Conservation (phyloP, 2,113 vertebrate species). For the Phycodurus eques region DNA sequence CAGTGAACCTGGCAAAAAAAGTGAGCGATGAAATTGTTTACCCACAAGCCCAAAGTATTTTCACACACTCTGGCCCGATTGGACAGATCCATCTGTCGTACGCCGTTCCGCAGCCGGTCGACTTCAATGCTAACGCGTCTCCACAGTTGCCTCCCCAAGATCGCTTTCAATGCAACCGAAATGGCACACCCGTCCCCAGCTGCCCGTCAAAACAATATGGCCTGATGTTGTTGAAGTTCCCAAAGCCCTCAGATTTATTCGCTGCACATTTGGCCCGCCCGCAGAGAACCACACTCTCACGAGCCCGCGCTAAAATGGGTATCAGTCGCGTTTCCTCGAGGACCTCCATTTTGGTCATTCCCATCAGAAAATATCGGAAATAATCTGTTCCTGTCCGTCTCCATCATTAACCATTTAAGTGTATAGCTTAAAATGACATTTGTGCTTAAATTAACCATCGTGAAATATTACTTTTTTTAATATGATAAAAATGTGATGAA, state of each 20-base stretch:
- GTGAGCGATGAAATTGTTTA: constrained; percentile 58
- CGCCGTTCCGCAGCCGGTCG: constrained; percentile 50
- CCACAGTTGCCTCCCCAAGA: constrained; percentile 3
- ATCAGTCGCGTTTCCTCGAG: too few relatives aligned
- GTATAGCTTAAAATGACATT: too few relatives aligned
- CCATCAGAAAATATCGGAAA: too few relatives aligned
- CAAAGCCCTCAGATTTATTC: neutral
- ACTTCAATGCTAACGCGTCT: constrained; percentile 5
- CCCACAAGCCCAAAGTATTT: constrained; percentile 57
- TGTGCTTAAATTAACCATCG: too few relatives aligned
- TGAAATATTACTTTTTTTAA: too few relatives aligned
- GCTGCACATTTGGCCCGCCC: neutral
- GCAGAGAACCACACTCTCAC: neutral
- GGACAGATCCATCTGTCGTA: constrained; percentile 66
- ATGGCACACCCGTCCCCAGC: too few relatives aligned
- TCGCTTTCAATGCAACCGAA: too few relatives aligned
- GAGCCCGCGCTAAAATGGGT: neutral
- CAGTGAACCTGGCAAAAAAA: constrained; percentile 9
- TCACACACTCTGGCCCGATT: constrained; percentile 39
- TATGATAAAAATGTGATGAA: too few relatives aligned
- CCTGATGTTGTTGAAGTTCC: neutral
- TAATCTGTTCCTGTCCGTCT: too few relatives aligned
- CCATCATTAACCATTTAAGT: too few relatives aligned
- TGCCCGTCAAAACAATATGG: too few relatives aligned
- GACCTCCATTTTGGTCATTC: too few relatives aligned